Conservation (phyloP, 2,797 vertebrate species). For the Emys orbicularis region DNA sequence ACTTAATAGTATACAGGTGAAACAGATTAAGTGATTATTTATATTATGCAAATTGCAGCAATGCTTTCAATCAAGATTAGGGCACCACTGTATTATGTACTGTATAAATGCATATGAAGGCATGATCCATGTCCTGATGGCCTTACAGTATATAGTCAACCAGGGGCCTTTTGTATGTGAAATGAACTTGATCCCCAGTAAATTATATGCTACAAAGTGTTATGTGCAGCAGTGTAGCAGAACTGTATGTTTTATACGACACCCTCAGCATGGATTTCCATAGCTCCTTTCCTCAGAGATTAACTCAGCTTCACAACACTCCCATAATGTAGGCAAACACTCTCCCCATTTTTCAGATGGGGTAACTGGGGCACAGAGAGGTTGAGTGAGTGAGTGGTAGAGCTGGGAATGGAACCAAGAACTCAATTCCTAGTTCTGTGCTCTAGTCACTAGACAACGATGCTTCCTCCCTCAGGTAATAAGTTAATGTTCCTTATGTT, state of each 20-base stretch:
- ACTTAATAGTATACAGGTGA: slow-evolving; percentile 49
- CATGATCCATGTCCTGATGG: slow-evolving; percentile 50
- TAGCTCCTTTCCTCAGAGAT: slow-evolving; percentile 37
- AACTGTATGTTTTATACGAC: slow-evolving; percentile 49
- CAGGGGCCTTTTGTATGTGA: slow-evolving; percentile 20
- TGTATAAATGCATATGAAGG: slow-evolving; percentile 36
- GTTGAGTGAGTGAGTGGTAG: slow-evolving; percentile 8
- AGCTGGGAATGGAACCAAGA: slow-evolving; percentile 47
- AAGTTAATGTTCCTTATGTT: slow-evolving; percentile 21
- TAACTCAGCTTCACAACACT: slow-evolving; percentile 33
- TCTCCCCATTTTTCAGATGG: slow-evolving; percentile 52
- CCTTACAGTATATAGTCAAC: slow-evolving; percentile 23
- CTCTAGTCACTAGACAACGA: background rate
- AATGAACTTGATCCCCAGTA: slow-evolving; percentile 26
- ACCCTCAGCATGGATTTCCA: slow-evolving; percentile 43
- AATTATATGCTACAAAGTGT: slow-evolving; percentile 23
- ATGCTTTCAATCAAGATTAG: slow-evolving; percentile 27
- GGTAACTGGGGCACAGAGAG: background rate
- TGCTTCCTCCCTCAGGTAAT: background rate
- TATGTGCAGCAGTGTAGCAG: slow-evolving; percentile 44
- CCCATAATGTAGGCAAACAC: slow-evolving; percentile 44
- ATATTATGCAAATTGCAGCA: slow-evolving; percentile 34
- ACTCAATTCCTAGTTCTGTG: background rate
- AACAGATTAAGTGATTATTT: slow-evolving; percentile 63
- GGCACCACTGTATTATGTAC: slow-evolving; percentile 10